Evolutionary conservation across 2,113 vertebrate genomes (phyloP), one percentile per base, ranked within the genome.

Genomic region (Lophotis ruficrista): DNA sequence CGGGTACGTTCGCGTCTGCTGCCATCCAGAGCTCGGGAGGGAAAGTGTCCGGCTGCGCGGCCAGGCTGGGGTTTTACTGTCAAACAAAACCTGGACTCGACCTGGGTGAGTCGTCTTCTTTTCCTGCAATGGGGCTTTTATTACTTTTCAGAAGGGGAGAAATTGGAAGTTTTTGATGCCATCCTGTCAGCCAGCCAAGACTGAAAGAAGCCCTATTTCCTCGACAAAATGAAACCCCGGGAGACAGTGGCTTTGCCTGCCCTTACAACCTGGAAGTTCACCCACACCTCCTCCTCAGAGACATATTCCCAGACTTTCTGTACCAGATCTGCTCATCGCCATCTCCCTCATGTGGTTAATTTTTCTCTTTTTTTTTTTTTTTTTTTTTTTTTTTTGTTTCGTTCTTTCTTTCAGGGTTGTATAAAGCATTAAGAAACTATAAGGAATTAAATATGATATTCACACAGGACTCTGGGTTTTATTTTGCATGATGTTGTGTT

Each of bases 11-110:
- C 92, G 88, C 25, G 58, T 81, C 88, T 96, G 88, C 96, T 86
- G 94, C 96, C 96, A 94, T 58, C 93, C 88, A 81, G 94, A 95
- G 96, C 83, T 62, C 18, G 64, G 73, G 48, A 5, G 33, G 21
- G 75, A 43, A 92, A 96, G 7, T 12, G 54, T 23, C 38, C 15
- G 50, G 9, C 57, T 10, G 61, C 62, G 28, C 38, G 27, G 56
- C 20, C 43, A 2, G 47, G 5, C 18, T 12, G 8, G 0, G 23
- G 4, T 7, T 57, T 60, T 2, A 2, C 5, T 10, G 18, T 2
- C 4, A 20, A 11, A 17, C 8, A 12, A 2, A 47, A 2, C 43
- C 9, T 5, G 30, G 50, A 1, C 54, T 61, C 41, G 23, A 6
- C 38, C n/a, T 28, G 27, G 1, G 12, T 2, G 27, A 45, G 16